Conservation (phyloP, 2,797 vertebrate species). For the Pitangus sulphuratus region DNA sequence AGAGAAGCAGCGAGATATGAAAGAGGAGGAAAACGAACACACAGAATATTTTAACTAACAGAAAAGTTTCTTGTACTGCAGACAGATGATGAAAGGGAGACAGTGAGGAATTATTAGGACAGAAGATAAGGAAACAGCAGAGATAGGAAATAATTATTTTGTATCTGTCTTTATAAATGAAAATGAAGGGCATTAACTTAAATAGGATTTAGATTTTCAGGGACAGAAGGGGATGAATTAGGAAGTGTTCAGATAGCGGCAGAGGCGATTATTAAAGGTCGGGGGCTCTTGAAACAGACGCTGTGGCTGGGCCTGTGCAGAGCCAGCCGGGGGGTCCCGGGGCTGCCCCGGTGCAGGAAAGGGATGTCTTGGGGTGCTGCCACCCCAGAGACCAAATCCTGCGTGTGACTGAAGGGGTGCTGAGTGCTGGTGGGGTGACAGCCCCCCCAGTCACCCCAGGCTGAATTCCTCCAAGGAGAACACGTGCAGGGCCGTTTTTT, state of each 20-base stretch:
- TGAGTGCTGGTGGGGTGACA: fast-evolving
- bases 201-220: slow-evolving; percentile 82
- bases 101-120: slow-evolving; percentile 77
- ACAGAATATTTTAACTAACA: slow-evolving; percentile 65
- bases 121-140: slow-evolving; percentile 79
- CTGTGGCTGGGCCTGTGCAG: not conserved
- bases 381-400: not conserved
- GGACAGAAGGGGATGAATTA: slow-evolving; percentile 78
- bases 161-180: slow-evolving; percentile 85
- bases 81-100: slow-evolving; percentile 75
- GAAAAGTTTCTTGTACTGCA: slow-evolving; percentile 68
- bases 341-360: not conserved
- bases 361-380: not conserved
- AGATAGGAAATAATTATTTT: slow-evolving; percentile 85
- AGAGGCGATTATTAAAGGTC: slow-evolving; percentile 73
- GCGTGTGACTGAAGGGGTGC: fast-evolving
- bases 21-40: slow-evolving; percentile 46
- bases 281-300: slow-evolving; percentile 71
- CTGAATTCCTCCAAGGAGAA: not conserved
- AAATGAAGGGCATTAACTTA: slow-evolving; percentile 84
- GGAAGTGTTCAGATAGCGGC: slow-evolving; percentile 73
- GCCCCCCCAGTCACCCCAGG: fast-evolving
- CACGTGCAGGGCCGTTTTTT: fast-evolving
- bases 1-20: not conserved
- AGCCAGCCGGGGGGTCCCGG: fast-evolving